These are phyloP conservation scores for Tuberolachnus salignus DNA, from an alignment of 2,888 invertebrate genomes.

Conservation along the genomic window DNA sequence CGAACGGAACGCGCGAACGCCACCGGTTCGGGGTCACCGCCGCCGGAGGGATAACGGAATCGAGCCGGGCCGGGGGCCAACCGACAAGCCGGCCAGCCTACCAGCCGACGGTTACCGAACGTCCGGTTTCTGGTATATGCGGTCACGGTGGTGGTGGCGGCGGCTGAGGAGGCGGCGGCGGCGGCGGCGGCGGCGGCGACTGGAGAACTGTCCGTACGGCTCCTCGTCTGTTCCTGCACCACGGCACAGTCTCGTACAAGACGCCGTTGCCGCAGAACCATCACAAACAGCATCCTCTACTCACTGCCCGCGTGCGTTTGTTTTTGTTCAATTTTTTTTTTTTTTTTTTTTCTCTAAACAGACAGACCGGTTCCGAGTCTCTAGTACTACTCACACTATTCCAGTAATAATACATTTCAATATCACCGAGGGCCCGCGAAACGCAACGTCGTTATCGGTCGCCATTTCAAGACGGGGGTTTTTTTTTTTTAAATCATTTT, in stretches of 20 bases:
- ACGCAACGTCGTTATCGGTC: neutral
- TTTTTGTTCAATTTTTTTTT: no score
- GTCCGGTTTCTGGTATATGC: conserved; percentile 31
- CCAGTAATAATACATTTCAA: no score
- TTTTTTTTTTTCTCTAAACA: no score
- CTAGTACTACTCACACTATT: no score
- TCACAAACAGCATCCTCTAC: neutral
- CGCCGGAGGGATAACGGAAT: conserved; percentile 42
- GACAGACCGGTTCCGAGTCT: no score
- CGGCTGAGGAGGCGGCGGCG: no score
- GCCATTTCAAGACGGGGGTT: neutral
- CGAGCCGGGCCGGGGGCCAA: conserved; percentile 1
- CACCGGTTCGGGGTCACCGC: conserved; percentile 47
- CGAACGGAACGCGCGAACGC: conserved; percentile 7
- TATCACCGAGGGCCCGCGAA: no score
- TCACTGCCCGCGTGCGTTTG: neutral
- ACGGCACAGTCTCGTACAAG: conserved; percentile 43
- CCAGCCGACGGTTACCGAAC: conserved; percentile 27
- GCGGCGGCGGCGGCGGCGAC: no score
- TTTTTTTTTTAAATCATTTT: no score
- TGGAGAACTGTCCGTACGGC: neutral
- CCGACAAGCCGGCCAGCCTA: neutral
- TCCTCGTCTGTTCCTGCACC: conserved; percentile 4
- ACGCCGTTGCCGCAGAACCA: conserved; percentile 20
- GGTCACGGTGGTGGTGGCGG: neutral